Conservation (phyloP, 2,888 invertebrate species). For the Onthophagus sagittarius region DNA sequence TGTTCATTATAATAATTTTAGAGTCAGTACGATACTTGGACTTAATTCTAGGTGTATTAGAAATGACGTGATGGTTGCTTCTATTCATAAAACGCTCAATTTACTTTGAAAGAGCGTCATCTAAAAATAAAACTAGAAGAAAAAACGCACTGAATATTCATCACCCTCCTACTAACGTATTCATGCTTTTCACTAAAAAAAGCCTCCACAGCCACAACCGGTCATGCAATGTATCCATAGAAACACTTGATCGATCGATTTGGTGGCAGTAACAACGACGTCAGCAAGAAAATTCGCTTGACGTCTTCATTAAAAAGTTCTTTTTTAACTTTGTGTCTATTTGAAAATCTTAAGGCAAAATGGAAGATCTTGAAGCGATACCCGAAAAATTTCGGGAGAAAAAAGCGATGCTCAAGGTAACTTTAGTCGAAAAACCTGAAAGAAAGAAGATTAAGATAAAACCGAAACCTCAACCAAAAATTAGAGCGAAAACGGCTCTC, state of each 20-base stretch:
- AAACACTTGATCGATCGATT: background rate
- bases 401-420: background rate
- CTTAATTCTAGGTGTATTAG: background rate
- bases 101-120: background rate
- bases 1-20: background rate
- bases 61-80: background rate
- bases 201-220: background rate
- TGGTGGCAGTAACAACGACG: background rate
- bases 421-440: background rate
- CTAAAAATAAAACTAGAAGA: background rate
- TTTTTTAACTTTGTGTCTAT: background rate
- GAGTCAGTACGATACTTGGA: background rate
- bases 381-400: background rate
- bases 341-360: background rate
- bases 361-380: background rate
- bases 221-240: background rate
- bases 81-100: background rate
- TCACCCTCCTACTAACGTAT: background rate
- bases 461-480: constrained; percentile 11
- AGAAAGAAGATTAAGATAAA: constrained; percentile 14
- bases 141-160: background rate
- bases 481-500: constrained; percentile 30
- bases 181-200: background rate
- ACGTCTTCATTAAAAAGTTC: background rate
- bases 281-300: background rate